phyloP scores from a whole-genome alignment of 2,113 vertebrate species.

The Marmota flaviventris region DNA sequence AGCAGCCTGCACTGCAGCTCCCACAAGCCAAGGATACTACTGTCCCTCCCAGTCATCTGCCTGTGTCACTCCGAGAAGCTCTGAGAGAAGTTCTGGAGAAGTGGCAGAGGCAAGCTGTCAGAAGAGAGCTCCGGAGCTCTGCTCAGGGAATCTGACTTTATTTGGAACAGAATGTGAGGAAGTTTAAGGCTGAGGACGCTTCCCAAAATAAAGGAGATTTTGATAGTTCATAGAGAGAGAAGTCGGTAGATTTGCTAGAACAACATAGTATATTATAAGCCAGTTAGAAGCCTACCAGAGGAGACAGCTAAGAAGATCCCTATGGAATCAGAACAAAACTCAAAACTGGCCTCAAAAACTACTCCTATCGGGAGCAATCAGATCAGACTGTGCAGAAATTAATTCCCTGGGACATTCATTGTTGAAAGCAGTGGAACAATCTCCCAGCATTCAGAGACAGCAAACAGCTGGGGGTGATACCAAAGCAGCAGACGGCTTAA shows the following conservation, averaged over 20 bases:
- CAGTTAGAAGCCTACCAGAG: not conserved
- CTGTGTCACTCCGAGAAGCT: not conserved
- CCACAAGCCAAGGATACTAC: not conserved
- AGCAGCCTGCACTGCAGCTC: not conserved
- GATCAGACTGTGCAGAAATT: not conserved
- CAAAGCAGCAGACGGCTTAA: not conserved
- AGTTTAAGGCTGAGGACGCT: not conserved
- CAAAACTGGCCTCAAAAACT: no score
- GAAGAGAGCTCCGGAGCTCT: not conserved
- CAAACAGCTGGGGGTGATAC: not conserved
- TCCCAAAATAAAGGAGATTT: not conserved
- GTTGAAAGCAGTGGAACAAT: not conserved
- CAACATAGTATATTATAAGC: no score
- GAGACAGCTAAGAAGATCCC: not conserved
- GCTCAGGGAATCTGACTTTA: not conserved
- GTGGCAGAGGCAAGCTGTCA: not conserved
- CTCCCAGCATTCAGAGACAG: not conserved
- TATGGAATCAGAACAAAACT: not conserved
- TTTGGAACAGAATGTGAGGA: no score
- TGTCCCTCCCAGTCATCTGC: not conserved
- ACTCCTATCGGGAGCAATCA: not conserved
- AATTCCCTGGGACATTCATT: no score
- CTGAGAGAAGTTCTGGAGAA: not conserved
- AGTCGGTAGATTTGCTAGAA: not conserved
- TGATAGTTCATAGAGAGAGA: not conserved